Evolutionary conservation across 2,888 invertebrate genomes (phyloP).

Genomic region (Drosophila trichaetosa): DNA sequence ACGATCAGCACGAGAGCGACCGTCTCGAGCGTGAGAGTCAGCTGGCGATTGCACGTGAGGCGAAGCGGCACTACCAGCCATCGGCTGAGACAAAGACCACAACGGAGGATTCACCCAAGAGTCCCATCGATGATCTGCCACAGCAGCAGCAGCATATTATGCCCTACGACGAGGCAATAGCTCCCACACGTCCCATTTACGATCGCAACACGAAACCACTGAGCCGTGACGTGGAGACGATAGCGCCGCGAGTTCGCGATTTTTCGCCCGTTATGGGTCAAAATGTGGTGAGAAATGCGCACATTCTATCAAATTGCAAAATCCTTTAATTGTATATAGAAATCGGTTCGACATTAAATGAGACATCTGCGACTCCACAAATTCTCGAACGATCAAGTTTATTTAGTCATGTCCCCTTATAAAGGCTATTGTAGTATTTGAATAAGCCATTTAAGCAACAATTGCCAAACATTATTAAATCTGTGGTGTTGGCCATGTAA

Average conservation of each 20-base stretch:
- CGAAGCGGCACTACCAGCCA: constrained; percentile 82
- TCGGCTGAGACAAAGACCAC: constrained; percentile 65
- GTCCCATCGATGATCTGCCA: not conserved
- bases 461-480: not conserved
- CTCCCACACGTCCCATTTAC: constrained; percentile 85
- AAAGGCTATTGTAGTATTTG: not conserved
- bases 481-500: not conserved
- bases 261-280: constrained; percentile 87
- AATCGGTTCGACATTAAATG: not conserved
- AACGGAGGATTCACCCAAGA: constrained; percentile 7
- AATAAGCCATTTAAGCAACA: not conserved
- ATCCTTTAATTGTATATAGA: not conserved
- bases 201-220: constrained; percentile 88
- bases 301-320: not conserved
- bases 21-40: constrained; percentile 86
- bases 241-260: constrained; percentile 85
- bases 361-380: not conserved
- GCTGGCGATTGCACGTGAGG: constrained; percentile 86
- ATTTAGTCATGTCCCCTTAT: not conserved
- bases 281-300: constrained; percentile 84
- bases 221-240: constrained; percentile 71
- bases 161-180: constrained; percentile 6
- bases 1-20: constrained; percentile 86
- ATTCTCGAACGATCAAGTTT: not conserved
- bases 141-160: not conserved